Conservation (phyloP, 2,888 invertebrate species). For the Aphodius granarius region DNA sequence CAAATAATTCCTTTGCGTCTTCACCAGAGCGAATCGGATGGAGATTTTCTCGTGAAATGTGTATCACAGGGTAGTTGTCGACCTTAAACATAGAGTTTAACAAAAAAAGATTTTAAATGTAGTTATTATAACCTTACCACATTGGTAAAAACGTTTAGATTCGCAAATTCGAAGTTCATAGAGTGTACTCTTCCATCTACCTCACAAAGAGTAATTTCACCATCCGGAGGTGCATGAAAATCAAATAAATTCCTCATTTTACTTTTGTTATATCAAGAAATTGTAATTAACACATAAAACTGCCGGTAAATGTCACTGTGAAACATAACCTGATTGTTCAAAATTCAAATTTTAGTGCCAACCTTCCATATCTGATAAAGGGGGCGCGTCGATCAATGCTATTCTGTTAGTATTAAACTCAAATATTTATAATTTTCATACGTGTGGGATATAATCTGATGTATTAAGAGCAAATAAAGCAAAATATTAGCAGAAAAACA, state of each 20-base stretch:
- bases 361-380: no score
- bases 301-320: no score
- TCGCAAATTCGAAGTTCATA: slow-evolving; percentile 60
- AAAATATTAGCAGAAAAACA: no score
- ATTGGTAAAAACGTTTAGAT: slow-evolving; percentile 61
- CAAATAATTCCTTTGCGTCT: slow-evolving; percentile 59
- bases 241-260: slow-evolving; percentile 46
- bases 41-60: slow-evolving; percentile 65
- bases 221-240: slow-evolving; percentile 47
- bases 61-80: slow-evolving; percentile 69
- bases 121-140: slow-evolving; percentile 52
- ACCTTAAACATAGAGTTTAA: slow-evolving; percentile 52
- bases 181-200: slow-evolving; percentile 65
- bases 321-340: no score
- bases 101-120: slow-evolving; percentile 2
- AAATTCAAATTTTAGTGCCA: no score
- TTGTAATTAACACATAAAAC: background rate
- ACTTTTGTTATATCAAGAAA: no score
- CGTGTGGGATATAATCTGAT: no score
- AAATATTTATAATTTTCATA: no score
- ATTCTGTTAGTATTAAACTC: no score
- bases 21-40: slow-evolving; percentile 60
- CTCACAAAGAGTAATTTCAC: slow-evolving; percentile 64
- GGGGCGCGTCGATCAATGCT: no score
- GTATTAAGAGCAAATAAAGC: no score